A percentile compares a stretch with the other conserved stretches of the same genome.
phyloP scores from a whole-genome alignment of 2,888 invertebrate species.

The Lasioglossum figueresi region DNA sequence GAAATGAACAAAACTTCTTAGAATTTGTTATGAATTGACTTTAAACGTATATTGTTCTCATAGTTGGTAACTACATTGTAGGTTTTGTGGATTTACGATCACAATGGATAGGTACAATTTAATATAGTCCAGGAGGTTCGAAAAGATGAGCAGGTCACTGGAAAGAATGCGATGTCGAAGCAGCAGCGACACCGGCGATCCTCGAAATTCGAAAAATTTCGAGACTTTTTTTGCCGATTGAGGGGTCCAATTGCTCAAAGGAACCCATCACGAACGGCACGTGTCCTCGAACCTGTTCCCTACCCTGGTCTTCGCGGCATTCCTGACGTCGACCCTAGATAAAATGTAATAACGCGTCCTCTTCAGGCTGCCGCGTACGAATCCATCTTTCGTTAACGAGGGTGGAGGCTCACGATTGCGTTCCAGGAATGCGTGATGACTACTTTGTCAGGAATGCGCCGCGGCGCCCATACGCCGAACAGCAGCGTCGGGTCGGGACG shows the following conservation, averaged over 20 bases:
- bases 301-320: constrained; percentile 35
- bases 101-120: not conserved
- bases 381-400: constrained; percentile 77
- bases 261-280: constrained; percentile 31
- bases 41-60: not conserved
- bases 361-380: constrained; percentile 73
- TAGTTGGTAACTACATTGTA: not conserved
- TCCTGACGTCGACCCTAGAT: constrained; percentile 50
- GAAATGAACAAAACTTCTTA: not conserved
- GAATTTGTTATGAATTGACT: not conserved
- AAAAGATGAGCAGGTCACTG: not conserved
- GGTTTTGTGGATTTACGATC: not conserved
- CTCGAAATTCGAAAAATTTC: constrained; percentile 6
- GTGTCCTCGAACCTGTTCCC: constrained; percentile 41
- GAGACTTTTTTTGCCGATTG: not conserved
- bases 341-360: constrained; percentile 74
- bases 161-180: not conserved
- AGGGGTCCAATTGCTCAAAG: constrained; percentile 20
- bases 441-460: constrained; percentile 80
- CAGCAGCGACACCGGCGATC: not conserved
- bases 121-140: not conserved
- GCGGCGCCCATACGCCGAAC: constrained; percentile 62
- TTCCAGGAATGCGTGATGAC: constrained; percentile 81
- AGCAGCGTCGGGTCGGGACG: constrained; percentile 35
- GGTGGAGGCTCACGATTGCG: constrained; percentile 79